phyloP scores from a whole-genome alignment of 2,888 invertebrate genomes.

The Tiliacea aurago region DNA sequence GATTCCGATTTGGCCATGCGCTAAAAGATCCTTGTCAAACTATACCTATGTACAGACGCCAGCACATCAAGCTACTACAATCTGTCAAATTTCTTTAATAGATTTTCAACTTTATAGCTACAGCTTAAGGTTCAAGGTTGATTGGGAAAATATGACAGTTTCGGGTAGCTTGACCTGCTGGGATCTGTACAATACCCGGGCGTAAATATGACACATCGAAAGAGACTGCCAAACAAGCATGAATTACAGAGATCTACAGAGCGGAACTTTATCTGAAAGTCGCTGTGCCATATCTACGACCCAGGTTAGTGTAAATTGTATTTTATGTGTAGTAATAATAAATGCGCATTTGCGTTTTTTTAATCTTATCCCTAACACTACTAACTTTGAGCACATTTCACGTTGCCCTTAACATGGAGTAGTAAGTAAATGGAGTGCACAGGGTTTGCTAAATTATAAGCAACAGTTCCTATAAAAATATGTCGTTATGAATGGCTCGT shows the following conservation, averaged over 20 bases:
- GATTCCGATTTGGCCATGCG: neutral
- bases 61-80: too few species aligned
- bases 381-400: conserved; percentile 48
- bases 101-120: too few species aligned
- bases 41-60: too few species aligned
- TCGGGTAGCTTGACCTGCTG: too few species aligned
- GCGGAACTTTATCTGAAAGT: neutral
- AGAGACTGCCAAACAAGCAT: neutral
- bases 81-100: too few species aligned
- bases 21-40: neutral
- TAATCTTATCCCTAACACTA: conserved; percentile 21
- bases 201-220: conserved; percentile 13
- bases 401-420: conserved; percentile 34
- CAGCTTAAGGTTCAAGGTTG: too few species aligned
- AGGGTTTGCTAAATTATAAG: neutral
- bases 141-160: too few species aligned
- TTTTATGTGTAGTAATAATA: conserved; percentile 27
- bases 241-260: neutral
- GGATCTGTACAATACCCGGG: neutral
- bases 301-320: conserved; percentile 8
- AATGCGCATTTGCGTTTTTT: conserved; percentile 14
- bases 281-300: neutral
- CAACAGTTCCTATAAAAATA: neutral
- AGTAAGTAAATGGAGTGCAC: conserved; percentile 43
- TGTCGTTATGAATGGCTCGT: too few species aligned